Percentiles rank a stretch among this genome's conserved stretches.
These are phyloP conservation scores for Leucophenga montana DNA, from an alignment of 2,888 invertebrate genomes.

Conservation along the genomic window DNA sequence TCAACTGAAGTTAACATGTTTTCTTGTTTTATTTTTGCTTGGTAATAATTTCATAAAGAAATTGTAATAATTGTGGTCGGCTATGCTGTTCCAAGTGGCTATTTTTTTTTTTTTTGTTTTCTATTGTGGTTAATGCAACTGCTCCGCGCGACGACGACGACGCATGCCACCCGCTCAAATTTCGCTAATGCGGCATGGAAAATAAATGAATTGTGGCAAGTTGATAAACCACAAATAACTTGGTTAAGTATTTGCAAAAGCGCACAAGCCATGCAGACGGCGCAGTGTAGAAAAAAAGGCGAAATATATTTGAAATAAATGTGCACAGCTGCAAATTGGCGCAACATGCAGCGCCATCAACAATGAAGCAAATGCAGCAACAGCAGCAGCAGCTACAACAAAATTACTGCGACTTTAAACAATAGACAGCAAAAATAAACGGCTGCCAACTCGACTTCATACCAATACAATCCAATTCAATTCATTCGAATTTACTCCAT, in stretches of 20 bases:
- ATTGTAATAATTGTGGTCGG: constrained; percentile 15
- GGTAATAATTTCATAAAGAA: constrained; percentile 17
- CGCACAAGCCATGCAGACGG: constrained; percentile 6
- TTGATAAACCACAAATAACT: constrained; percentile 35
- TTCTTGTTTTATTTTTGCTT: not conserved
- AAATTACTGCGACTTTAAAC: not conserved
- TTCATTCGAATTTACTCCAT: constrained; percentile 48
- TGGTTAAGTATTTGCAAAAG: constrained; percentile 6
- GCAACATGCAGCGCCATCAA: constrained; percentile 27
- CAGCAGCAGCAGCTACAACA: not conserved
- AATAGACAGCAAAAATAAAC: constrained; percentile 20
- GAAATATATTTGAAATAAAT: constrained; percentile 23
- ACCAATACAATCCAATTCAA: constrained; percentile 37
- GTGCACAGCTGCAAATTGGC: constrained; percentile 49
- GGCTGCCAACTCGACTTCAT: constrained; percentile 18
- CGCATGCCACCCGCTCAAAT: constrained; percentile 26
- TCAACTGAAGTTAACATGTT: too few relatives aligned
- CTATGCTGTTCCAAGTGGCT: constrained; percentile 7
- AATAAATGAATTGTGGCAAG: constrained; percentile 36
- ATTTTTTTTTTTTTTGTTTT: not conserved
- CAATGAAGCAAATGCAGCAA: not conserved
- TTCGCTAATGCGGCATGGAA: constrained; percentile 16
- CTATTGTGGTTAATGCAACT: not conserved
- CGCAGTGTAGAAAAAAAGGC: not conserved
- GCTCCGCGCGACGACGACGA: not conserved